These are phyloP conservation scores for Halesus radiatus DNA, from an alignment of 1,140 invertebrate species.

Conservation along the genomic window DNA sequence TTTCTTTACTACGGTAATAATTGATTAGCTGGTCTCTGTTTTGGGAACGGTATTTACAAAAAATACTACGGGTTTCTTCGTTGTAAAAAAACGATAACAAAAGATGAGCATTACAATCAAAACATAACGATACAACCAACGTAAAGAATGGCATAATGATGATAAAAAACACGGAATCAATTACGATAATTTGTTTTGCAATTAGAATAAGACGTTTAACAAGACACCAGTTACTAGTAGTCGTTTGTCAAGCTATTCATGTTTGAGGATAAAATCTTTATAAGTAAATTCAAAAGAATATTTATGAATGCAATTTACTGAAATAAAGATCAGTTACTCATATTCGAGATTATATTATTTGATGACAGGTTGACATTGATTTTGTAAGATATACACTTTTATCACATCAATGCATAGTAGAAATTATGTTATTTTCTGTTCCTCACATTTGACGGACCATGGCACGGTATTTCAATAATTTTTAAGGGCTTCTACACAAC, in stretches of 20 bases:
- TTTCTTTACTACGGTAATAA: no score
- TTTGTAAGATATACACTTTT: neutral
- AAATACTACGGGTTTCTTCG: neutral
- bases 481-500: no score
- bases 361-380: neutral
- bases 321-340: no score
- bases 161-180: slow-evolving; percentile 27
- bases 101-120: slow-evolving; percentile 12
- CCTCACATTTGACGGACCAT: no score
- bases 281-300: no score
- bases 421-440: neutral
- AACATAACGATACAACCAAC: slow-evolving; percentile 29
- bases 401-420: neutral
- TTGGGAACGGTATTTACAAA: neutral
- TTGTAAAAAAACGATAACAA: slow-evolving; percentile 21
- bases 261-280: no score
- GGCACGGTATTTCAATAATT: no score
- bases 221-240: neutral
- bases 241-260: no score
- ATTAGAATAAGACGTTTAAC: neutral
- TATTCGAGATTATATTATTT: neutral
- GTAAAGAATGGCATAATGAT: slow-evolving; percentile 29
- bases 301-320: no score
- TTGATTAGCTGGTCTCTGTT: no score
- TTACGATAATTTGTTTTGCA: slow-evolving; percentile 35